phyloP scores from a whole-genome alignment of 2,797 vertebrate species.

The Manis javanica region DNA sequence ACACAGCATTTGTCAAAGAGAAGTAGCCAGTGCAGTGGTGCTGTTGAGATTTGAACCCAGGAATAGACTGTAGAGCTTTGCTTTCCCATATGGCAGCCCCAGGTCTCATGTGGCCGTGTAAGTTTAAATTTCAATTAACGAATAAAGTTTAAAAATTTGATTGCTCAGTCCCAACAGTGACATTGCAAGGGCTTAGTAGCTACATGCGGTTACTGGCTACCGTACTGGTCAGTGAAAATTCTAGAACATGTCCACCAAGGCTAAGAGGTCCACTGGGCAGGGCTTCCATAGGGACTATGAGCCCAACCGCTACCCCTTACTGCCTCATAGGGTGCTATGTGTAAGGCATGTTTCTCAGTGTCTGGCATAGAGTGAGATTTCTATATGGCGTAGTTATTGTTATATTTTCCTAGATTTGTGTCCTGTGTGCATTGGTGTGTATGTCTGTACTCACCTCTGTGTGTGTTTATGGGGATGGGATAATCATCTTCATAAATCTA shows the following conservation, averaged over 20 bases:
- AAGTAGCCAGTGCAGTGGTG: not conserved
- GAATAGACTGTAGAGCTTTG: not conserved
- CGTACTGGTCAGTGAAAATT: rapidly evolving
- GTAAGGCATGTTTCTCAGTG: not conserved
- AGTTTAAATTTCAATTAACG: not conserved
- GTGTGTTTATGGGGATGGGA: not conserved
- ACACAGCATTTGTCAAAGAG: not conserved
- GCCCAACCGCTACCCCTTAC: too few species aligned
- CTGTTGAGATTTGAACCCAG: not conserved
- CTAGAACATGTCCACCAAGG: not conserved
- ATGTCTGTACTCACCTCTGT: not conserved
- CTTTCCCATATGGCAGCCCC: not conserved
- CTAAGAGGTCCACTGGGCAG: too few species aligned
- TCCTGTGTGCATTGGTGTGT: not conserved
- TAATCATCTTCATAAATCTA: not conserved
- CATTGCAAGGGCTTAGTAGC: not conserved
- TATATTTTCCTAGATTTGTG: not conserved
- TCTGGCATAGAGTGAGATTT: not conserved
- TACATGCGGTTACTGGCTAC: not conserved
- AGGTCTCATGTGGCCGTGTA: not conserved
- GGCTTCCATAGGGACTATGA: too few species aligned
- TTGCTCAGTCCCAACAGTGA: not conserved
- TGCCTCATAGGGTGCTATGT: too few species aligned
- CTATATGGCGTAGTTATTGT: not conserved
- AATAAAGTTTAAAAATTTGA: not conserved